A percentile compares a stretch with the other conserved stretches of the same genome.
Conservation (phyloP, 37 sponge, comb jelly and placozoan species). For the Hexactinellida sp. region DNA sequence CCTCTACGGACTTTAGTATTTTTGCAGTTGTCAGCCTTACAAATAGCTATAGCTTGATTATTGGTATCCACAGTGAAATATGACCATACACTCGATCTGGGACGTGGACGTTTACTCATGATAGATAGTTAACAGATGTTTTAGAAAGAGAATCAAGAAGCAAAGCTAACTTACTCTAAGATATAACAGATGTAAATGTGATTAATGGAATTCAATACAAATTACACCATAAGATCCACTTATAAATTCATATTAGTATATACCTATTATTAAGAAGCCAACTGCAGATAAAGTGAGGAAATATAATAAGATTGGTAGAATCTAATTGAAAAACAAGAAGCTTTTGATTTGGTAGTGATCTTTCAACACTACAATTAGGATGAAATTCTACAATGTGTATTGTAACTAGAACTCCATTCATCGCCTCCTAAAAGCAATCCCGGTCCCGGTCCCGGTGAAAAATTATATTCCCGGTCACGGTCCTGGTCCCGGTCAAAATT, state of each 20-base stretch:
- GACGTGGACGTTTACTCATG: constrained; percentile 17
- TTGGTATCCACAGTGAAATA: neutral
- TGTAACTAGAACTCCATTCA: neutral
- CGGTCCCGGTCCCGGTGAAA: too few relatives aligned
- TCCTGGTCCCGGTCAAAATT: neutral
- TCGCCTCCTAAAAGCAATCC: neutral
- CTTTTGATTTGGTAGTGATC: constrained; percentile 1
- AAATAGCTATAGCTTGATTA: constrained; percentile 8
- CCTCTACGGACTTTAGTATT: neutral
- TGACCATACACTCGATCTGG: constrained; percentile 17
- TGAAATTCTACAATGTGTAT: neutral
- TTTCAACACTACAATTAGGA: neutral
- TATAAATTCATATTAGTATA: neutral
- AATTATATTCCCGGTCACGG: too few relatives aligned
- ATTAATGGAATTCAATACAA: neutral
- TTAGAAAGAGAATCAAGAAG: neutral
- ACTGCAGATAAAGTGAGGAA: neutral
- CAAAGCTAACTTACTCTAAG: neutral
- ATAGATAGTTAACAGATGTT: neutral
- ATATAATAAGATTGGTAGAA: neutral
- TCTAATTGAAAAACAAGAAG: neutral
- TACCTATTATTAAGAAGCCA: neutral
- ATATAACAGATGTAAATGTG: neutral
- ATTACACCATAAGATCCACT: neutral
- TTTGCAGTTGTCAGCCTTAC: neutral